Percentiles rank a stretch among this genome's conserved stretches.
Evolutionary conservation across 2,888 invertebrate genomes (phyloP).

Genomic region (Caradrina kadenii): DNA sequence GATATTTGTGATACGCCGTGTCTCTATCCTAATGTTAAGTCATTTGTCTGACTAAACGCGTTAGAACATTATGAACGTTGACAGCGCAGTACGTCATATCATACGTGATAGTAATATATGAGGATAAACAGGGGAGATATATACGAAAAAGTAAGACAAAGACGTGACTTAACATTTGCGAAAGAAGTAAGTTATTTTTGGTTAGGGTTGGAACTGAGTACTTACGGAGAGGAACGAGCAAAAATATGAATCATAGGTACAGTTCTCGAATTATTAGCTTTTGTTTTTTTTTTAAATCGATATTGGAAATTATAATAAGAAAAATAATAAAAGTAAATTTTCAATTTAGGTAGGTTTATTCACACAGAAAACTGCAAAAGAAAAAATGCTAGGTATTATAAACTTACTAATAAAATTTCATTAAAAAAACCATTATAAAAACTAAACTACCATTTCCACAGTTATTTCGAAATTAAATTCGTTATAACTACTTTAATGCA

Average conservation of each 20-base stretch:
- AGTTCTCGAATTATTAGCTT: neutral
- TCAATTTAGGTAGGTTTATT: too few relatives aligned
- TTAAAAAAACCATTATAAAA: too few relatives aligned
- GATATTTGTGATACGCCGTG: conserved; percentile 46
- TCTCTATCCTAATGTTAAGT: conserved; percentile 61
- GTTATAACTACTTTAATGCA: too few relatives aligned
- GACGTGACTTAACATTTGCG: conserved; percentile 30
- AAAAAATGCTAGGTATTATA: too few relatives aligned
- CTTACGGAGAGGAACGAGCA: neutral
- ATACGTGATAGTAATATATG: conserved; percentile 66
- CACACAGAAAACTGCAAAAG: too few relatives aligned
- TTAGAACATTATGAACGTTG: conserved; percentile 73
- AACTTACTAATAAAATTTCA: too few relatives aligned
- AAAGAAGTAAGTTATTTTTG: conserved; percentile 7
- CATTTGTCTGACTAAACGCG: conserved; percentile 75
- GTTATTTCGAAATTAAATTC: too few relatives aligned
- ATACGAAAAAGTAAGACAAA: conserved; percentile 33
- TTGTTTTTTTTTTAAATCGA: neutral
- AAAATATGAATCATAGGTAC: neutral
- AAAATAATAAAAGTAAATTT: too few relatives aligned
- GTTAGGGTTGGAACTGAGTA: neutral
- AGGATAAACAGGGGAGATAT: conserved; percentile 37
- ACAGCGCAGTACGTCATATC: conserved; percentile 72
- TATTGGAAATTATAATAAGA: neutral
- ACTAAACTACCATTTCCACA: too few relatives aligned